Evolutionary conservation across 2,797 vertebrate species (phyloP).

Genomic region (Myripristis murdjan): DNA sequence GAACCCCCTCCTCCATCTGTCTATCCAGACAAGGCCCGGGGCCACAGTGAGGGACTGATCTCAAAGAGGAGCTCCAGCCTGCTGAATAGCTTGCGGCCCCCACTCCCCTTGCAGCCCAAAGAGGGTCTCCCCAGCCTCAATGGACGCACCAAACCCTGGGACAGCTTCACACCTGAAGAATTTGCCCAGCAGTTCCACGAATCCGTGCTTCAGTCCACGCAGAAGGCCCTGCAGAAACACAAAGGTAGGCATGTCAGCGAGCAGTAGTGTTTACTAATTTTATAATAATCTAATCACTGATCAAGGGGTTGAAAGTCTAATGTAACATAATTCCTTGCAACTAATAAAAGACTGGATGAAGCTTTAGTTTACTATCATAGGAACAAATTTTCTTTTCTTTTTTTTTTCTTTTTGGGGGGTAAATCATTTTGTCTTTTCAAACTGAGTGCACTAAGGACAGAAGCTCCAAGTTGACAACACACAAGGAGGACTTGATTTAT

Average conservation of each 20-base stretch:
- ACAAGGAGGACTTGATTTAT: no score
- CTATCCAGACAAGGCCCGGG: conserved; percentile 88
- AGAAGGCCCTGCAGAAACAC: conserved; percentile 98
- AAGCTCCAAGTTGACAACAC: no score
- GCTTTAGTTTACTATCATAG: no score
- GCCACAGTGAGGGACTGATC: conserved; percentile 81
- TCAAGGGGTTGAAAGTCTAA: no score
- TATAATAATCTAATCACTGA: no score
- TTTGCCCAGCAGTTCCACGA: conserved; percentile 99
- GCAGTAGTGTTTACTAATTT: no score
- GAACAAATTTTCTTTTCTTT: no score
- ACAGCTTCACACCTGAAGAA: conserved; percentile 94
- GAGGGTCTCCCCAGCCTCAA: conserved; percentile 91
- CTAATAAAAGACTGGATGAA: no score
- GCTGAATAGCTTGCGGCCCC: conserved; percentile 90
- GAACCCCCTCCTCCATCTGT: conserved; percentile 79
- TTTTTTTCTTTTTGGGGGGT: no score
- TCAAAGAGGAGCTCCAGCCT: conserved; percentile 92
- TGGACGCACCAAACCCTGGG: conserved; percentile 95
- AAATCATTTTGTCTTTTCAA: no score
- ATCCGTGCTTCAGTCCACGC: conserved; percentile 98
- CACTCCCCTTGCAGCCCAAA: conserved; percentile 89
- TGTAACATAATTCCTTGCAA: no score
- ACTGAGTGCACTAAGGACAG: no score
- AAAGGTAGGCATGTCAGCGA: conserved; percentile 87